Conservation (phyloP, 2,888 invertebrate genomes). For the Aethes cnicana region DNA sequence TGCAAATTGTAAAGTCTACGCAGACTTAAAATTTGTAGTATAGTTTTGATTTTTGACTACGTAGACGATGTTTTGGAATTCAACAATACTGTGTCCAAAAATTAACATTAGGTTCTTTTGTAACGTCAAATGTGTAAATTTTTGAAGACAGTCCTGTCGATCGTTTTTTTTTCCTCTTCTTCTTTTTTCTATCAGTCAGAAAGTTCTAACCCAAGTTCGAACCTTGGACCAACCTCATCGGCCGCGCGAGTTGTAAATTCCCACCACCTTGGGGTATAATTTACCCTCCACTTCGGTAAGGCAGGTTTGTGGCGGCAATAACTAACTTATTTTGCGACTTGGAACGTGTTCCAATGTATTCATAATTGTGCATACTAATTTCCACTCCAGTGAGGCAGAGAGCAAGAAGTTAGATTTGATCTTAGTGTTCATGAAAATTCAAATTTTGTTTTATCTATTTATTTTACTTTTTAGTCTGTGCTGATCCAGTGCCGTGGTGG, state of each 20-base stretch:
- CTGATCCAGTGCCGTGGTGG: no score
- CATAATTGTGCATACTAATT: slow-evolving; percentile 37
- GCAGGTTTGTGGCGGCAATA: slow-evolving; percentile 35
- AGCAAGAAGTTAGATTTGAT: slow-evolving; percentile 16
- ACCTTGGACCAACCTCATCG: slow-evolving; percentile 37
- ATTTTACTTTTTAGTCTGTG: no score
- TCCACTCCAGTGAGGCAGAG: slow-evolving; percentile 30
- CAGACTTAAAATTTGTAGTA: no score
- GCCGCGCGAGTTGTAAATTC: slow-evolving; percentile 46
- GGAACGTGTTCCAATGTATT: slow-evolving; percentile 28
- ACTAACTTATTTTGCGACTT: slow-evolving; percentile 39
- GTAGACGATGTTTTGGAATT: no score
- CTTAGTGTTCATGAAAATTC: no score
- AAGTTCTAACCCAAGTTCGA: background rate
- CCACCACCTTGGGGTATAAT: slow-evolving; percentile 39
- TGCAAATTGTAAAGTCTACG: no score
- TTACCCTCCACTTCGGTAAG: slow-evolving; percentile 37
- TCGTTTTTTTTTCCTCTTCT: background rate
- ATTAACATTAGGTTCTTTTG: no score
- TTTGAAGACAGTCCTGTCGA: no score
- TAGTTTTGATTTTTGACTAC: no score
- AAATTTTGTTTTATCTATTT: no score
- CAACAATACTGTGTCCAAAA: no score
- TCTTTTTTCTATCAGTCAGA: background rate
- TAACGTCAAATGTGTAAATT: no score